Evolutionary conservation across 2,797 vertebrate species (phyloP).

Genomic region (Xenops minutus): DNA sequence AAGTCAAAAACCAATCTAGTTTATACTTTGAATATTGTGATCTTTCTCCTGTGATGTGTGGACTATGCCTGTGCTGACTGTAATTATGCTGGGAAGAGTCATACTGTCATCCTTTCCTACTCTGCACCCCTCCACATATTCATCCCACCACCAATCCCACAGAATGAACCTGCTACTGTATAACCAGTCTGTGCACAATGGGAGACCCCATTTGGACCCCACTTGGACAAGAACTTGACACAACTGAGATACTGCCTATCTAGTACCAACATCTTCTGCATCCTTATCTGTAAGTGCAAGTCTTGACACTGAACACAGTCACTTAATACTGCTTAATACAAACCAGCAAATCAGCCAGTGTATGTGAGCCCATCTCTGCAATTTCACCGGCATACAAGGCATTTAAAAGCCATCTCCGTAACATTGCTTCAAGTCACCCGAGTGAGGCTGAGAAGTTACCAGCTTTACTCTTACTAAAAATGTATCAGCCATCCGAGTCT

Average conservation of each 20-base stretch:
- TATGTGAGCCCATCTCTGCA: neutral
- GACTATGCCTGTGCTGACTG: neutral
- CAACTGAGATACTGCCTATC: neutral
- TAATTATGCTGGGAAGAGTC: neutral
- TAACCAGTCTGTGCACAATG: neutral
- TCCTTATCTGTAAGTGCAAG: neutral
- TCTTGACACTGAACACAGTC: neutral
- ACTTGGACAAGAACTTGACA: neutral
- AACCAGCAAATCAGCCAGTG: neutral
- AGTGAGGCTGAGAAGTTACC: neutral
- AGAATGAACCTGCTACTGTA: neutral
- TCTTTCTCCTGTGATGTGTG: neutral
- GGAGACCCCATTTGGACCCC: neutral
- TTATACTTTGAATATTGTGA: neutral
- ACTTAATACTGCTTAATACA: neutral
- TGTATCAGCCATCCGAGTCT: neutral
- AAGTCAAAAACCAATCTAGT: neutral
- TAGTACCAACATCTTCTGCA: neutral
- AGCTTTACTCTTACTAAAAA: neutral
- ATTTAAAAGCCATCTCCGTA: neutral
- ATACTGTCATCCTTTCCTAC: neutral
- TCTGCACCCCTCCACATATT: neutral
- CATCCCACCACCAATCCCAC: rapidly evolving
- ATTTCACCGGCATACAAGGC: neutral
- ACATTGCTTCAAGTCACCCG: neutral